Conservation (phyloP, 1,140 invertebrate genomes). For the Caenorhabditis inopinata region DNA sequence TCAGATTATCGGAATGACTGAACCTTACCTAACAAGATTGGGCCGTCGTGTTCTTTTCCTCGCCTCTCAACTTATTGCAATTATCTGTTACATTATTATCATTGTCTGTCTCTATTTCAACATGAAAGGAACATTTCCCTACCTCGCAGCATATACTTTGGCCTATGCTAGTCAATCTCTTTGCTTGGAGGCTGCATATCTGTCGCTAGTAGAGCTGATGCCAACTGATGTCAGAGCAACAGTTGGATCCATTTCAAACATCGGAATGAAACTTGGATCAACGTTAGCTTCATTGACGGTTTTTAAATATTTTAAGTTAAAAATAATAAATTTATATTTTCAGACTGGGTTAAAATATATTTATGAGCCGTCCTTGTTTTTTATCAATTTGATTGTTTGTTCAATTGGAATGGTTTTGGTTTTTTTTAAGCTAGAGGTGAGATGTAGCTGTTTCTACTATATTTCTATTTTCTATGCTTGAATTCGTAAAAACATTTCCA, state of each 20-base stretch:
- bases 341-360: neutral
- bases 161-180: slow-evolving; percentile 6
- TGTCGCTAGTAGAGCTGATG: neutral
- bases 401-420: neutral
- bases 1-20: slow-evolving; percentile 15
- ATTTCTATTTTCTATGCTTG: too few species aligned
- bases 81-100: neutral
- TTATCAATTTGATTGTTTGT: slow-evolving; percentile 7
- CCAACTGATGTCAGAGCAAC: slow-evolving; percentile 21
- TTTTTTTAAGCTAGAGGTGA: neutral
- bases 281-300: neutral
- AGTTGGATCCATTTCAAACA: neutral
- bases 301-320: too few species aligned
- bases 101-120: neutral
- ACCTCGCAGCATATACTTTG: neutral
- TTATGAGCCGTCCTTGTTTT: neutral
- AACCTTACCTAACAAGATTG: neutral
- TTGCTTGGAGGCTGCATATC: slow-evolving; percentile 12
- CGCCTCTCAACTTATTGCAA: neutral
- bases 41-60: neutral
- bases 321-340: neutral
- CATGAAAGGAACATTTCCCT: neutral
- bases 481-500: too few species aligned
- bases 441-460: neutral
- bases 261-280: neutral